Evolutionary conservation across 2,797 vertebrate species (phyloP).

Genomic region (Vultur gryphus): DNA sequence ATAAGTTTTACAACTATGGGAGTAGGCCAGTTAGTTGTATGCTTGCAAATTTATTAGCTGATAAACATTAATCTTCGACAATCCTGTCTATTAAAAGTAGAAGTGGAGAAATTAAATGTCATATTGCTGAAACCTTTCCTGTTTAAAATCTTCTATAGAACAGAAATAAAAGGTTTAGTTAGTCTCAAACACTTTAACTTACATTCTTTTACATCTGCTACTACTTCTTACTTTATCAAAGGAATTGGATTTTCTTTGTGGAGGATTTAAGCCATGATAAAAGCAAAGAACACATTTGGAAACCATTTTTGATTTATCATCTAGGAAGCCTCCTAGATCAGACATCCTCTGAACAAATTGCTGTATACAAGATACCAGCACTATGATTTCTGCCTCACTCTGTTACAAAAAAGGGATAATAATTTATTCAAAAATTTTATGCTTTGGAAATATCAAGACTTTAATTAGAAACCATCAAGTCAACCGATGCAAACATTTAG

Average conservation of each 20-base stretch:
- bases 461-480: background rate
- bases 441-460: background rate
- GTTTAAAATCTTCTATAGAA: background rate
- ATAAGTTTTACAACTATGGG: background rate
- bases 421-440: background rate
- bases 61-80: constrained; percentile 14
- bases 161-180: background rate
- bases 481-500: background rate
- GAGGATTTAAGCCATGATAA: background rate
- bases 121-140: background rate
- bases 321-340: background rate
- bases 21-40: background rate
- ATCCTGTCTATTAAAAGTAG: background rate
- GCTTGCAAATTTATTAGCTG: constrained; percentile 14
- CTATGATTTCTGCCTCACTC: background rate
- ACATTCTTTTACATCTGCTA: background rate
- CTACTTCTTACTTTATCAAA: background rate
- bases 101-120: background rate
- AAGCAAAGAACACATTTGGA: background rate
- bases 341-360: background rate
- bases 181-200: background rate
- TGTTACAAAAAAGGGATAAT: background rate
- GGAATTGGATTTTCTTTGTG: background rate
- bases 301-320: background rate
- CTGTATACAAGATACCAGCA: background rate